phyloP scores from a whole-genome alignment of 2,113 vertebrate genomes.

The Triplophysa siluroides region DNA sequence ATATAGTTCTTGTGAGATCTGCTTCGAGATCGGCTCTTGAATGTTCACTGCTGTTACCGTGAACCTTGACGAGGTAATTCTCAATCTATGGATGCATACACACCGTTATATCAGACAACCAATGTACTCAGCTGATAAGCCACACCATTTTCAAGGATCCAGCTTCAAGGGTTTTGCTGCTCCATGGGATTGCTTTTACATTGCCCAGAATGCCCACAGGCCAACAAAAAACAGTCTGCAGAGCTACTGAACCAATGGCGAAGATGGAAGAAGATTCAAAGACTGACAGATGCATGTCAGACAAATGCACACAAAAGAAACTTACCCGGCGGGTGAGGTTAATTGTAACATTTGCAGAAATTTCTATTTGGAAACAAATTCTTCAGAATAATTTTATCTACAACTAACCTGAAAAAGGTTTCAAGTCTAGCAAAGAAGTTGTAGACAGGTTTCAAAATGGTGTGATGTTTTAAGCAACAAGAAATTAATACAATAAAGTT shows the following conservation, averaged over 20 bases:
- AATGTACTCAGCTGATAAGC: slow-evolving; percentile 7
- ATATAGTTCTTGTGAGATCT: neutral
- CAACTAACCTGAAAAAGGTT: too few species aligned
- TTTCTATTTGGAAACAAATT: too few species aligned
- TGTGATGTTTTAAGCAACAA: too few species aligned
- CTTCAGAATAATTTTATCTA: too few species aligned
- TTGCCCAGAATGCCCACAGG: neutral
- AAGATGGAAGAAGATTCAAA: neutral
- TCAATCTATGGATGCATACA: neutral
- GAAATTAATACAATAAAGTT: too few species aligned
- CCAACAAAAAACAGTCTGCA: neutral
- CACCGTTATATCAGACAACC: neutral
- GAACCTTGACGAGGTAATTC: neutral
- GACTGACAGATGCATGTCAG: neutral
- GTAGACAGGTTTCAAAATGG: too few species aligned
- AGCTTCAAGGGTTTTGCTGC: slow-evolving; percentile 3
- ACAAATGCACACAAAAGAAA: neutral
- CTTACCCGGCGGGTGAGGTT: too few species aligned
- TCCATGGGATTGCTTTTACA: neutral
- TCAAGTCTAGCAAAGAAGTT: too few species aligned
- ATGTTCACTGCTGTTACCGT: neutral
- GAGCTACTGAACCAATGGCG: neutral
- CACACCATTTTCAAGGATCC: slow-evolving; percentile 15
- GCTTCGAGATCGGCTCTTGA: neutral
- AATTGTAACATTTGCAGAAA: too few species aligned